Evolutionary conservation across 2,113 vertebrate genomes (phyloP).

Genomic region (Probosciger aterrimus): DNA sequence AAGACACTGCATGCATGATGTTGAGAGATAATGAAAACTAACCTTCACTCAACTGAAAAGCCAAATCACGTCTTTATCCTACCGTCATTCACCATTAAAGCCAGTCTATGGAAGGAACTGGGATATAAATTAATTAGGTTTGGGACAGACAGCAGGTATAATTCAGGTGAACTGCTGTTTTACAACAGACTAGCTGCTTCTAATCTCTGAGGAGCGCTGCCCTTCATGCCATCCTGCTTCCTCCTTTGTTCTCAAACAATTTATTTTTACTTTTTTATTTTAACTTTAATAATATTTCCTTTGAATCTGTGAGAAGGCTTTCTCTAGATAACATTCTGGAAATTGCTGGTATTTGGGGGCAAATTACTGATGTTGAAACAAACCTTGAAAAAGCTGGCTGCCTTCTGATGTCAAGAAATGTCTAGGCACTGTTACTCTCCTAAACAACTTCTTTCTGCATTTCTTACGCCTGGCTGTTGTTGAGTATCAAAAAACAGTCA

Average conservation of each 20-base stretch:
- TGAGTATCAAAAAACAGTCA: neutral
- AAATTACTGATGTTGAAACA: neutral
- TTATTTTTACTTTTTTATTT: neutral
- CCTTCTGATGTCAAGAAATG: neutral
- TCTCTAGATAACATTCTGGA: neutral
- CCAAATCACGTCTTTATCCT: neutral
- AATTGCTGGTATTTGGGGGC: neutral
- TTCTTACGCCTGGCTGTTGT: neutral
- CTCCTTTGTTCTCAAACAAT: neutral
- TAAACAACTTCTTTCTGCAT: neutral
- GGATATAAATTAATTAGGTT: neutral
- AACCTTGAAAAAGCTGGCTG: neutral
- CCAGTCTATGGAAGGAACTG: neutral
- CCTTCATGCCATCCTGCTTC: neutral
- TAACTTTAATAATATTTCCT: neutral
- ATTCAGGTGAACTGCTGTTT: neutral
- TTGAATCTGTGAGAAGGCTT: neutral
- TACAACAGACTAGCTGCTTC: neutral
- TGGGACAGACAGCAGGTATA: neutral
- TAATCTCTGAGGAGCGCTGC: neutral
- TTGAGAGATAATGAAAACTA: neutral
- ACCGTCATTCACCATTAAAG: neutral
- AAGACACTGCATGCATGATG: neutral
- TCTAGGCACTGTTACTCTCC: neutral
- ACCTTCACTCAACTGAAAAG: neutral